phyloP scores from a whole-genome alignment of 1,140 invertebrate genomes.

The Globodera ellingtonae region DNA sequence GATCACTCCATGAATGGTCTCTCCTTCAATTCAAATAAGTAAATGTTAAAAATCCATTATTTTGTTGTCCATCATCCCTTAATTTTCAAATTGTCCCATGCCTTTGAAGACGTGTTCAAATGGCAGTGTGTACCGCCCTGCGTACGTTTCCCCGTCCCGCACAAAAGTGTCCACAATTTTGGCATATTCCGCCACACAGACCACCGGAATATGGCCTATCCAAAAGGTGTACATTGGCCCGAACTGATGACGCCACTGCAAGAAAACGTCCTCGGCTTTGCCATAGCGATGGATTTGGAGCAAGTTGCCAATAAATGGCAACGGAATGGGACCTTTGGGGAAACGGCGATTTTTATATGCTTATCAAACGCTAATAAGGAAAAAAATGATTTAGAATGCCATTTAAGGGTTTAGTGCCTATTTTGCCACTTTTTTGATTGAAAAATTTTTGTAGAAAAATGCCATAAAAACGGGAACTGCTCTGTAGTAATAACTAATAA shows the following conservation, averaged over 20 bases:
- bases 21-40: slow-evolving; percentile 39
- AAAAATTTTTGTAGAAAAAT: too few relatives aligned
- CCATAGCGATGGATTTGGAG: neutral
- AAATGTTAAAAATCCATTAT: slow-evolving; percentile 17
- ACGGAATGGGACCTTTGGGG: neutral
- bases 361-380: neutral
- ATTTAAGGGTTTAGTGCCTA: too few relatives aligned
- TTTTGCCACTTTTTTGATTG: too few relatives aligned
- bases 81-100: neutral
- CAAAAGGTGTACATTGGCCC: too few relatives aligned
- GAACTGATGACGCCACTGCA: too few relatives aligned
- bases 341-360: neutral
- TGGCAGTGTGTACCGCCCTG: slow-evolving; percentile 38
- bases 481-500: too few relatives aligned
- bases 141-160: slow-evolving; percentile 52
- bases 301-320: neutral
- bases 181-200: slow-evolving; percentile 17
- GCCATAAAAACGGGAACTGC: too few relatives aligned
- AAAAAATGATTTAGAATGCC: too few relatives aligned
- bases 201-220: too few relatives aligned
- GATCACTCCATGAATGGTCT: slow-evolving; percentile 29
- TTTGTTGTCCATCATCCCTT: neutral
- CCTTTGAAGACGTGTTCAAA: slow-evolving; percentile 40
- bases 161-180: slow-evolving; percentile 48
- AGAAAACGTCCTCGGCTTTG: too few relatives aligned